These are phyloP conservation scores for Arenaria interpres DNA, from an alignment of 2,113 vertebrate genomes.

Conservation along the genomic window DNA sequence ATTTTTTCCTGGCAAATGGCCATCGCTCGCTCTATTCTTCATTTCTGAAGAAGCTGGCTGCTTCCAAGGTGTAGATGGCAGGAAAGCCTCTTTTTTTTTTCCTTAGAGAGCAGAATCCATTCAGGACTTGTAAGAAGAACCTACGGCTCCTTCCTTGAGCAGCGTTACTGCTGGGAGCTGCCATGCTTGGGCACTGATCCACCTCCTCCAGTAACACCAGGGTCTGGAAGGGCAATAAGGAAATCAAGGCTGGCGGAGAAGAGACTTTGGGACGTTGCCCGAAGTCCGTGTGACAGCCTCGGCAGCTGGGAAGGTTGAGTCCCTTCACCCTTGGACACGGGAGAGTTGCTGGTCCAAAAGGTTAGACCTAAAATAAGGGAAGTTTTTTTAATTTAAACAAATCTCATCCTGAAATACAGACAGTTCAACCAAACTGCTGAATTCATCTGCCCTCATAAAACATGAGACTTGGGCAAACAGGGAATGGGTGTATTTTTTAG, in stretches of 20 bases:
- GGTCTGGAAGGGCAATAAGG: neutral
- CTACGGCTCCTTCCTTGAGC: neutral
- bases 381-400: neutral
- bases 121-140: neutral
- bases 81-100: neutral
- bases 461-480: rapidly evolving
- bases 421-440: neutral
- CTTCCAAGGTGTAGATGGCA: neutral
- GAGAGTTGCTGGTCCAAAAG: neutral
- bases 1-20: neutral
- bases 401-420: neutral
- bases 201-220: neutral
- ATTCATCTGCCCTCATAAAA: neutral
- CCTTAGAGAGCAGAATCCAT: neutral
- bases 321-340: neutral
- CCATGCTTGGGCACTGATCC: neutral
- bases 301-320: neutral
- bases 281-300: neutral
- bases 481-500: neutral
- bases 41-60: neutral
- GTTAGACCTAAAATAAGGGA: neutral
- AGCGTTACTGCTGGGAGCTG: neutral
- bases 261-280: neutral
- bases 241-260: neutral
- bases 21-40: neutral